phyloP scores from a whole-genome alignment of 2,113 vertebrate species.

The Onychostoma macrolepis region DNA sequence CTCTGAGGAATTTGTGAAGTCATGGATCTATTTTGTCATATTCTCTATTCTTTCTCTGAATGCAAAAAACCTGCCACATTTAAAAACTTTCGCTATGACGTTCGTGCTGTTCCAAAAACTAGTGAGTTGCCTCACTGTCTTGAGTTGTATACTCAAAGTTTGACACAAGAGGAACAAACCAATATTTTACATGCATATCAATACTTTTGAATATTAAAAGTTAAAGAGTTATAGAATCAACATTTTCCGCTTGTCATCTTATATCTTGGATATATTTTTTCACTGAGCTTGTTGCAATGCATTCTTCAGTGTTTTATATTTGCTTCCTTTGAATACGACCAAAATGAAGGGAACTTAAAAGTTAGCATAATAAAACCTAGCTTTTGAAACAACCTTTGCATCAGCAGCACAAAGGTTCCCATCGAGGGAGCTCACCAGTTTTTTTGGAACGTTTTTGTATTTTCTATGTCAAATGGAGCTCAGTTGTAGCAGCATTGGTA shows the following conservation, averaged over 20 bases:
- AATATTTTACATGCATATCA: not conserved
- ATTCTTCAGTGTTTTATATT: not conserved
- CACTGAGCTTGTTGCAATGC: not conserved
- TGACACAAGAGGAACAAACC: not conserved
- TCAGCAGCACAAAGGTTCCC: not conserved
- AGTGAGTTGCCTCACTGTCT: not conserved
- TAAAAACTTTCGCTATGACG: not conserved
- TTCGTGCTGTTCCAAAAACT: not conserved
- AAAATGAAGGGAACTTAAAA: not conserved
- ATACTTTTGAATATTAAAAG: not conserved
- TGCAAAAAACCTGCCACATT: conserved; percentile 81
- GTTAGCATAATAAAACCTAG: not conserved
- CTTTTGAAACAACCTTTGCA: not conserved
- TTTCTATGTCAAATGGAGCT: not conserved
- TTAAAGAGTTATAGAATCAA: not conserved
- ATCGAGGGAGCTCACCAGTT: not conserved
- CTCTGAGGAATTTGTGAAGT: conserved; percentile 84
- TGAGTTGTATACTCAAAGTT: no score
- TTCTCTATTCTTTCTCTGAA: conserved; percentile 65
- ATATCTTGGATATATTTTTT: not conserved
- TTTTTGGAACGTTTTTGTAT: not conserved
- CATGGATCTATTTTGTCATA: conserved; percentile 56
- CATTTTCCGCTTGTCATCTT: not conserved
- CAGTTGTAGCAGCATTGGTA: conserved; percentile 65
- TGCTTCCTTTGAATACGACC: not conserved